phyloP scores from a whole-genome alignment of 2,888 invertebrate species.

The Linnaemya tessellans region DNA sequence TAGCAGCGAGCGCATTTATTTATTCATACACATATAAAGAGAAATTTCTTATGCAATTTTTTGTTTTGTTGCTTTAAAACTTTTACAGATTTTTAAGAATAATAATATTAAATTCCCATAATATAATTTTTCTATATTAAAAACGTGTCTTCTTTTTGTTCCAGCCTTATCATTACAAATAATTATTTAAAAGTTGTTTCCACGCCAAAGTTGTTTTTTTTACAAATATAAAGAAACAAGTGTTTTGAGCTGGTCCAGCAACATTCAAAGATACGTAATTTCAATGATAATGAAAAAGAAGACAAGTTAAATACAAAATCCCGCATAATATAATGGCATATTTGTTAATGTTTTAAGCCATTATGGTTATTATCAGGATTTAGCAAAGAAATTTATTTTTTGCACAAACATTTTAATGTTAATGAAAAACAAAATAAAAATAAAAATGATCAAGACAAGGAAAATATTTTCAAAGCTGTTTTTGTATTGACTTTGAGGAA shows the following conservation, averaged over 20 bases:
- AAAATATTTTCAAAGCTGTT: conserved; percentile 39
- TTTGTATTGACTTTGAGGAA: conserved; percentile 49
- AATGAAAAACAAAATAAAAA: conserved; percentile 38
- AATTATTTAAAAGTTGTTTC: conserved; percentile 60
- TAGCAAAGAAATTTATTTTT: conserved; percentile 13
- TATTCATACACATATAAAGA: neutral
- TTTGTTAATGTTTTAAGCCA: conserved; percentile 64
- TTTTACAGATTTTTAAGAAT: conserved; percentile 44
- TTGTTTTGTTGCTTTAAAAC: conserved; percentile 6
- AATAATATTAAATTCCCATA: conserved; percentile 58
- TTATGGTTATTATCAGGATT: conserved; percentile 56
- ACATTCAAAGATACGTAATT: conserved; percentile 35
- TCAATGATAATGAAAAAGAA: neutral
- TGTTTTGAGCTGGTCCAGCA: conserved; percentile 46
- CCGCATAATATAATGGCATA: conserved; percentile 56
- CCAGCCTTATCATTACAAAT: conserved; percentile 48
- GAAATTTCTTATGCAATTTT: conserved; percentile 57
- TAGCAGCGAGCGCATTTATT: neutral
- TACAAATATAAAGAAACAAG: conserved; percentile 15
- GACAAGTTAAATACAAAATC: conserved; percentile 11
- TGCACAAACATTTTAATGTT: conserved; percentile 26
- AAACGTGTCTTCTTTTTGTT: conserved; percentile 47
- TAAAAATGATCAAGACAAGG: conserved; percentile 27
- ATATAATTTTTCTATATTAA: conserved; percentile 39
- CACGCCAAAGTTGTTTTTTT: conserved; percentile 26